Evolutionary conservation across 2,113 vertebrate species (phyloP), one percentile per base, ranked within the genome.

Genomic region (Morone chrysops): DNA sequence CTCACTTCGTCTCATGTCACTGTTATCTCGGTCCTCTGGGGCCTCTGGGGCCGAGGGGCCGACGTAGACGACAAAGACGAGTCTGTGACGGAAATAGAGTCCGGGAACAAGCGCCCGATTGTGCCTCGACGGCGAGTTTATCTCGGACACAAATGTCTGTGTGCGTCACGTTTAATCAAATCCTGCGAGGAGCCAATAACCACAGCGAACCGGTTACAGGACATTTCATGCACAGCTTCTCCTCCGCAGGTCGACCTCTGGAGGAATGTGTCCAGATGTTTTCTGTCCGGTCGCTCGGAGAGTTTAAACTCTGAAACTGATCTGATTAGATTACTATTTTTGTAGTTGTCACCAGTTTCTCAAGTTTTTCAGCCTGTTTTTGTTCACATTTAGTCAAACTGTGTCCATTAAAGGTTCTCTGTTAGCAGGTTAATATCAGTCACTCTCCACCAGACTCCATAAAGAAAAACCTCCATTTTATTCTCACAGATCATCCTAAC

Each of bases 1-100:
- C 20, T 0, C 20, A 3, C 25, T 63, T 80, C 60, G 77, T 89
- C 82, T 54, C 45, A 89, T 87, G 84, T 88, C 53, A 70, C 70
- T 2, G 43, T 67, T 12, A 13, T 47, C 10, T 13, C 25, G 25
- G 25, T 36, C 12, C 8, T 70, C 61, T 53, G 16, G 25, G 38
- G 0, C 11, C 69, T 63, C 17, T 4, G 6, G 9, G 74, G 13
- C n/a, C 1, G 1, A 53, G 16, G 22, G 3, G 0, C 12, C 54
- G 48, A 10, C 47, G 25, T 12, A 41, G 59, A 57, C 78, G 31
- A 84, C 73, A 74, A 78, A 74, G 77, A 82, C 9, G 36, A 57
- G 50, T 60, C 72, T 81, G 67, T 70, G 70, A 75, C 20, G 25
- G 89, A 87, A 91, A 90, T 80, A 88, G 78, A 77, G 11, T 57